Conservation (phyloP, 1,140 invertebrate genomes). For the Pollicipes pollicipes region DNA sequence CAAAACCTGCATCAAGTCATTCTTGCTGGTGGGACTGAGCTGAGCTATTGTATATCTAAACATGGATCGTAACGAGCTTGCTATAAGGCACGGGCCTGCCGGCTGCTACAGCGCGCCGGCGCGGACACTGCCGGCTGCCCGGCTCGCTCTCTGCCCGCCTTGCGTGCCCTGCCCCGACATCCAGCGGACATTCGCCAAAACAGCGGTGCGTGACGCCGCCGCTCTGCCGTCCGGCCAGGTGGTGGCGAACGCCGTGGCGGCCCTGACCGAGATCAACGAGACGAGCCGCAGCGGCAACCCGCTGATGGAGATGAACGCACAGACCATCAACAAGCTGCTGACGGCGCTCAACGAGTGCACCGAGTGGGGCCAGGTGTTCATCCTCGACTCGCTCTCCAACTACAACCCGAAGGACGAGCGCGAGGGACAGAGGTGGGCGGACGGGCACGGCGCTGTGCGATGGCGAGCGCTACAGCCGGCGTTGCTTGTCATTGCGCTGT, state of each 20-base stretch:
- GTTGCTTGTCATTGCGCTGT: neutral
- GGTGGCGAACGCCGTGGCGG: constrained; percentile 97
- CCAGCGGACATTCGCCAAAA: too few species aligned
- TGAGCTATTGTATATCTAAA: too few species aligned
- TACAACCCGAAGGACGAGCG: constrained; percentile 93
- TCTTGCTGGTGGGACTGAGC: too few species aligned
- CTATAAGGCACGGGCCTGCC: too few species aligned
- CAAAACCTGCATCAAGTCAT: too few species aligned
- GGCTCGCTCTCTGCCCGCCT: too few species aligned
- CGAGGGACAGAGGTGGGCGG: constrained; percentile 72
- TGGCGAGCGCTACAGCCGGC: constrained; percentile 1
- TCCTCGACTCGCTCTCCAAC: constrained; percentile 91
- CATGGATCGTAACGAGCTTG: too few species aligned
- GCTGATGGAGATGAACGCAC: constrained; percentile 89
- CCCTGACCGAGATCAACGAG: constrained; percentile 96
- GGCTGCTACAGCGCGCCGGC: too few species aligned
- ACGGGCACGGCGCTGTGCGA: constrained; percentile 1
- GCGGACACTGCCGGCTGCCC: too few species aligned
- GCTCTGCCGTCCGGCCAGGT: too few species aligned
- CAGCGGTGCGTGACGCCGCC: too few species aligned
- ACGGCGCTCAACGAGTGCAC: constrained; percentile 98
- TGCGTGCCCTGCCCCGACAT: too few species aligned
- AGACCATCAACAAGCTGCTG: constrained; percentile 93
- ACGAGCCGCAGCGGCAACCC: constrained; percentile 79
- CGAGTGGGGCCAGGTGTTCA: constrained; percentile 99